Conservation (phyloP, 2,113 vertebrate genomes). For the Brachyhypopomus occidentalis region DNA sequence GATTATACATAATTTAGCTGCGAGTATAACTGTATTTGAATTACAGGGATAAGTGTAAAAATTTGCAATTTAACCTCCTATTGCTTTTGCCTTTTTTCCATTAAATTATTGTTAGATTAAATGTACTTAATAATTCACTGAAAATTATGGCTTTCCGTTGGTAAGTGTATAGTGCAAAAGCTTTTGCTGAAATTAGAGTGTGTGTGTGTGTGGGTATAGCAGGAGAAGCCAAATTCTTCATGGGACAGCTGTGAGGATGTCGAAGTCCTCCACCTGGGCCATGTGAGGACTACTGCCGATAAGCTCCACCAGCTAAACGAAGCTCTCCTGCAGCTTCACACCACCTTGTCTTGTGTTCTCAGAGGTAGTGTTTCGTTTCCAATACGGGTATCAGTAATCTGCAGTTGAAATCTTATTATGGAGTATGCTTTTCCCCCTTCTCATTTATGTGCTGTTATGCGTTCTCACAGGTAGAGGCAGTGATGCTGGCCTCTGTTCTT, state of each 20-base stretch:
- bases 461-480: constrained; percentile 59
- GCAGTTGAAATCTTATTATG: background rate
- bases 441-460: background rate
- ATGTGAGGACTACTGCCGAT: constrained; percentile 62
- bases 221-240: constrained; percentile 59
- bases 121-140: background rate
- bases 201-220: constrained; percentile 15
- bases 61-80: no score
- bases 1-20: background rate
- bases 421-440: background rate
- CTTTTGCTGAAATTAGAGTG: background rate
- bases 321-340: constrained; percentile 73
- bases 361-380: constrained; percentile 72
- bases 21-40: no score
- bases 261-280: constrained; percentile 63
- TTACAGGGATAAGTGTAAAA: no score
- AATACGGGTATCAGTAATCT: background rate
- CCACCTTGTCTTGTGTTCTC: constrained; percentile 68
- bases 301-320: constrained; percentile 79
- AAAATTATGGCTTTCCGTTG: background rate
- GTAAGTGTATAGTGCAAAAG: background rate
- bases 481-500: constrained; percentile 49
- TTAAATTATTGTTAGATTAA: no score
- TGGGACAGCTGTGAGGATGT: constrained; percentile 57
- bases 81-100: no score